phyloP scores from a whole-genome alignment of 1,140 invertebrate species.

The Bombus waltoni region DNA sequence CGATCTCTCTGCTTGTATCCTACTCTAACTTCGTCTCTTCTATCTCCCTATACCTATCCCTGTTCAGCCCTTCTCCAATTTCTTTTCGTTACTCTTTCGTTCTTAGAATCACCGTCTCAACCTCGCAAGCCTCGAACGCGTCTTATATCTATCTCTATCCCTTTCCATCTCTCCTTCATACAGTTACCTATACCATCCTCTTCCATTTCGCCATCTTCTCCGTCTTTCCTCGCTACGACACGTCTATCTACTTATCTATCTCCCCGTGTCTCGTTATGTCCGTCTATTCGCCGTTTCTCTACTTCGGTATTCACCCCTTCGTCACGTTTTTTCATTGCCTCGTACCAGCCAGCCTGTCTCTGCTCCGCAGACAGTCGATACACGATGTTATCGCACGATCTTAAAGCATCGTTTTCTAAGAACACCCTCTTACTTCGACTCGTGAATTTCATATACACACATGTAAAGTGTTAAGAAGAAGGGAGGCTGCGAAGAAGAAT shows the following conservation, averaged over 20 bases:
- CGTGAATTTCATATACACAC: neutral
- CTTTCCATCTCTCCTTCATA: constrained; percentile 4
- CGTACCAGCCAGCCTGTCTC: constrained; percentile 4
- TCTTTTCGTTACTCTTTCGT: constrained; percentile 35
- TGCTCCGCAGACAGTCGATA: constrained; percentile 39
- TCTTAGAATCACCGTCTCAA: constrained; percentile 12
- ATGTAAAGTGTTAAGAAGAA: neutral
- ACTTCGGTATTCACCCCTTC: constrained; percentile 27
- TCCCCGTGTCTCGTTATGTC: constrained; percentile 42
- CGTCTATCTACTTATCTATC: constrained; percentile 39
- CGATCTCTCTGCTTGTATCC: constrained; percentile 67
- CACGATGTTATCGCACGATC: neutral
- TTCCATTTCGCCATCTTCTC: neutral
- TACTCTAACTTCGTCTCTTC: constrained; percentile 16
- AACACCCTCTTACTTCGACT: neutral
- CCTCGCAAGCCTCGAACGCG: constrained; percentile 40
- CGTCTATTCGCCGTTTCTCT: constrained; percentile 46
- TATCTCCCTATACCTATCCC: neutral
- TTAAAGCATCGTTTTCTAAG: constrained; percentile 18
- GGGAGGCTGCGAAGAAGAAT: neutral
- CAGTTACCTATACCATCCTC: constrained; percentile 30
- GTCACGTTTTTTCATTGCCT: constrained; percentile 14
- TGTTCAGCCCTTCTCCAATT: constrained; percentile 31
- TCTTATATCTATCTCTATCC: constrained; percentile 36
- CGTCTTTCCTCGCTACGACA: neutral